Evolutionary conservation across 2,113 vertebrate genomes (phyloP).

Genomic region (Melanotaenia duboulayi): DNA sequence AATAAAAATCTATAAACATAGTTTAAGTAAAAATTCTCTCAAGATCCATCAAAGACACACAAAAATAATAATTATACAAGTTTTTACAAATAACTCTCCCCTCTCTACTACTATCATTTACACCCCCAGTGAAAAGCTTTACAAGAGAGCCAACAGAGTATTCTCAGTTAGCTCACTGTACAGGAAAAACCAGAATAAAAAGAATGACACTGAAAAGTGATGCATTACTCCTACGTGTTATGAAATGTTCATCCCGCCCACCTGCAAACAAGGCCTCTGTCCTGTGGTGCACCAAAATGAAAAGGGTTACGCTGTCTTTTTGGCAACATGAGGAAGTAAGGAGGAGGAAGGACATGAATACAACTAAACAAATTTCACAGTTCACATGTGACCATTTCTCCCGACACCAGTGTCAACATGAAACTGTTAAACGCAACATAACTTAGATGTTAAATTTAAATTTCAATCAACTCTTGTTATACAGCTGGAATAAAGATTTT

Average conservation of each 20-base stretch:
- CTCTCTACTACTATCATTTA: constrained; percentile 41
- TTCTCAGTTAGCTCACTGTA: constrained; percentile 16
- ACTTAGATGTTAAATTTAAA: neutral
- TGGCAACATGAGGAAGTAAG: constrained; percentile 54
- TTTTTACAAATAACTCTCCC: constrained; percentile 65
- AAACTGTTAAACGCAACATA: neutral
- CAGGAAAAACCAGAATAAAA: neutral
- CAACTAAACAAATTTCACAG: constrained; percentile 2
- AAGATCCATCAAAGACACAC: constrained; percentile 54
- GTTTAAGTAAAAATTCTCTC: constrained; percentile 66
- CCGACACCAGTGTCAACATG: neutral
- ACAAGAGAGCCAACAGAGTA: constrained; percentile 21
- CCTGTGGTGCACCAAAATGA: constrained; percentile 8
- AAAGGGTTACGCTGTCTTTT: constrained; percentile 31
- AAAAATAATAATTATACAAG: constrained; percentile 73
- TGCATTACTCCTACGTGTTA: neutral
- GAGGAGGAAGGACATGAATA: neutral
- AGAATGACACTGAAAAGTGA: neutral
- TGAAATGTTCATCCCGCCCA: neutral
- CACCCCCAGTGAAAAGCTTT: constrained; percentile 52
- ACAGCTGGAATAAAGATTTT: neutral
- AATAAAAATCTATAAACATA: constrained; percentile 81
- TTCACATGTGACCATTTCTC: too few species aligned
- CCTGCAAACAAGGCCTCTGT: constrained; percentile 33
- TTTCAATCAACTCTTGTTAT: neutral